A percentile compares a stretch with the other conserved stretches of the same genome.
Conservation (phyloP, 2,113 vertebrate species). For the Thermophis baileyi region DNA sequence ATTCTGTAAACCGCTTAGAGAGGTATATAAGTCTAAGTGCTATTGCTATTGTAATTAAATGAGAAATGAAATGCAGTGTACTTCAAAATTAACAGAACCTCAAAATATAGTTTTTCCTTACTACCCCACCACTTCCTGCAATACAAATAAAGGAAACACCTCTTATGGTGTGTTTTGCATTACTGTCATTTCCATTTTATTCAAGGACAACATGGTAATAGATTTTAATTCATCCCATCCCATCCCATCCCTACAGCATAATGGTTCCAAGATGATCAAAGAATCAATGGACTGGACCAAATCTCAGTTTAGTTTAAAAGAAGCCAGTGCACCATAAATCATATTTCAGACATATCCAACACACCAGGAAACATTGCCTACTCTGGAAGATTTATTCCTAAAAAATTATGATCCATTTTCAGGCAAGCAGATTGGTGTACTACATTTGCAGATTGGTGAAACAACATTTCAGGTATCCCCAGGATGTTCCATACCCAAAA, state of each 20-base stretch:
- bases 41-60: neutral
- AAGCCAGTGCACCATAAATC: neutral
- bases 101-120: neutral
- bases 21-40: too few species aligned
- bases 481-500: neutral
- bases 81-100: neutral
- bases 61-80: neutral
- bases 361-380: neutral
- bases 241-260: neutral
- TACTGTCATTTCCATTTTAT: neutral
- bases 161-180: neutral
- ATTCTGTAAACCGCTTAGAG: neutral
- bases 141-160: neutral
- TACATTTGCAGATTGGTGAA: too few species aligned
- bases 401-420: neutral
- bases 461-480: neutral
- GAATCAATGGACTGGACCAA: neutral
- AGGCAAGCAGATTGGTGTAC: neutral
- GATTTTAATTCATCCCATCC: neutral
- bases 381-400: neutral
- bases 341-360: neutral
- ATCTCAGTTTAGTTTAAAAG: neutral
- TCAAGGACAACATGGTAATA: neutral
- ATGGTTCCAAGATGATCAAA: neutral
- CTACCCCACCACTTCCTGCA: neutral